phyloP scores from a whole-genome alignment of 2,888 invertebrate species.

The Sphaerophoria rueppellii region DNA sequence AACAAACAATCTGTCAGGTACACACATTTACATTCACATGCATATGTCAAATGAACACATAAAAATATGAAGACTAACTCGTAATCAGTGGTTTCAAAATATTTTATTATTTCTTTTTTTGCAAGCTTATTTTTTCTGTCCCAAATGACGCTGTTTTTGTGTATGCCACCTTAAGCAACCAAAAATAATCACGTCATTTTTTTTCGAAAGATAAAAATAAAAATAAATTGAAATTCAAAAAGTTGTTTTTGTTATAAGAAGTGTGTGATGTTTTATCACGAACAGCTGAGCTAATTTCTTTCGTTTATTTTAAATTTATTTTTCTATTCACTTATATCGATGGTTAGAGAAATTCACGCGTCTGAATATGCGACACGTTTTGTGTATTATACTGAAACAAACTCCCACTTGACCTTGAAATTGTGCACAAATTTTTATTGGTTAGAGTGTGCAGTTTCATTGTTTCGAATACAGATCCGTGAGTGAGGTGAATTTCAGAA shows the following conservation, averaged over 20 bases:
- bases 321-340: neutral
- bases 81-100: too few relatives aligned
- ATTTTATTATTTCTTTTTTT: too few relatives aligned
- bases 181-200: constrained; percentile 16
- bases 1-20: too few relatives aligned
- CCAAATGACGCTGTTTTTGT: too few relatives aligned
- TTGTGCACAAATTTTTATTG: constrained; percentile 46
- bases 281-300: constrained; percentile 47
- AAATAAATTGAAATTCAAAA: neutral
- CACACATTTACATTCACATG: too few relatives aligned
- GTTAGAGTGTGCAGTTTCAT: constrained; percentile 53
- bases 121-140: too few relatives aligned
- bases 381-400: constrained; percentile 8
- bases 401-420: constrained; percentile 51
- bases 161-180: neutral
- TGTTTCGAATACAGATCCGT: constrained; percentile 22
- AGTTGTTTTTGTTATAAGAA: neutral
- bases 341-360: constrained; percentile 28
- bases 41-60: too few relatives aligned
- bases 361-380: constrained; percentile 30
- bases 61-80: too few relatives aligned
- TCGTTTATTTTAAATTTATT: neutral
- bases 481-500: neutral
- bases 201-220: neutral
- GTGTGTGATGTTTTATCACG: constrained; percentile 39